A percentile compares a stretch with the other conserved stretches of the same genome.
These are phyloP conservation scores for Physeter macrocephalus DNA, from an alignment of 2,113 vertebrate species.

Conservation along the genomic window DNA sequence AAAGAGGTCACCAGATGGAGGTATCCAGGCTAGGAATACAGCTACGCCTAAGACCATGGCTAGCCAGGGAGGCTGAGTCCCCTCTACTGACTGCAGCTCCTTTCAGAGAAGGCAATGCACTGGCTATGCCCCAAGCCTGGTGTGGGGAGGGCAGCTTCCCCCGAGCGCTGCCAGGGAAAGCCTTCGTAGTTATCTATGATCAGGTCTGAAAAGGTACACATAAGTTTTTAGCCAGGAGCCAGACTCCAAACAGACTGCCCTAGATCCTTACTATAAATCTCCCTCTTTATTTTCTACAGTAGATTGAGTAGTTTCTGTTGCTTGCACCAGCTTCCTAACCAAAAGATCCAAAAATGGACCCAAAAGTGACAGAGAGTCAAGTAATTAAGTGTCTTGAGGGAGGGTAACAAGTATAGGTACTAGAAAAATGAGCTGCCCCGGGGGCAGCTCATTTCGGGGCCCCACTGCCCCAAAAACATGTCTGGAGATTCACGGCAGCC, in stretches of 20 bases:
- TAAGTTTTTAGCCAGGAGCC: neutral
- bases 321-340: neutral
- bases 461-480: accelerated
- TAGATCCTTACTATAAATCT: neutral
- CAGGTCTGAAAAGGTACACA: neutral
- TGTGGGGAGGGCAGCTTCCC: neutral
- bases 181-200: neutral
- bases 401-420: neutral
- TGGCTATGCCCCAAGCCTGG: neutral
- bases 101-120: neutral
- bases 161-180: neutral
- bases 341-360: neutral
- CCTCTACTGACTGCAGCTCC: neutral
- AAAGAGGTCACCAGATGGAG: neutral
- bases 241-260: neutral
- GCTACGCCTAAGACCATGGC: neutral
- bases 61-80: neutral
- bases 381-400: neutral
- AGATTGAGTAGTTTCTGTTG: neutral
- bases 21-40: neutral
- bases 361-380: neutral
- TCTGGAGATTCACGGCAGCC: neutral
- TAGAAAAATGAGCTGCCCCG: no score
- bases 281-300: neutral
- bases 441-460: no score